Base-by-base conservation (phyloP, 2,888 invertebrate genomes). In the Limnephilus lunatus region DNA sequence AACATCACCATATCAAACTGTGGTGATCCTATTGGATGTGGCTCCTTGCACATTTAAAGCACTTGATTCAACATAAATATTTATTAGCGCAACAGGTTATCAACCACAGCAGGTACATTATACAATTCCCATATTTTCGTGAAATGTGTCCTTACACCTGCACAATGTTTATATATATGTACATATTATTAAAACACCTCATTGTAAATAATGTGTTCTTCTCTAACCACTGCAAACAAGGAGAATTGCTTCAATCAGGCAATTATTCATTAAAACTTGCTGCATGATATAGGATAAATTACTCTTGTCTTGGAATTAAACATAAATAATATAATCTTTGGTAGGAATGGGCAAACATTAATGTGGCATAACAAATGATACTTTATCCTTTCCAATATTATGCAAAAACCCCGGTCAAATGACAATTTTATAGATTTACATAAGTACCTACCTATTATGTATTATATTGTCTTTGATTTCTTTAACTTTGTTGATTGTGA, bases 1-100 rank as follows among this genome's bases (percentile, higher is more conserved):
- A 93, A 90, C 92, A 93, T 93, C 93, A 93, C 93, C 88, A 82
- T 83, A 53, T 89, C 90, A 92, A 80, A 92, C 85, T 53, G 91
- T 85, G 80, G 91, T 85, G 91, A 81, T 88, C 48, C 32, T 53
- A 91, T 80, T 83, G 89, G 90, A 32, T 68, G 87, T 90, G 82
- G 90, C 53, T 53, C 35, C 80, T 91, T 88, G 68, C 25, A 35
- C 39, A 88, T 86, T 80, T 92, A 92, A 93, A 93, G 93, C 93
- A 92, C 91, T 92, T 92, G 32, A 90, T 32, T 90, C n/a, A 68
- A 68, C n/a, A 68, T 81, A 82, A 90, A 44, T 48, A 48, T 44
- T 19, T n/a, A 2, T 15, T n/a, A 81, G 35, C 39, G 19, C 19
- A 11, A 35, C n/a, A 32, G 12, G 53, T 81, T 82, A 30, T 81